Conservation (phyloP, 2,888 invertebrate species). For the Drosophila melanosoma region DNA sequence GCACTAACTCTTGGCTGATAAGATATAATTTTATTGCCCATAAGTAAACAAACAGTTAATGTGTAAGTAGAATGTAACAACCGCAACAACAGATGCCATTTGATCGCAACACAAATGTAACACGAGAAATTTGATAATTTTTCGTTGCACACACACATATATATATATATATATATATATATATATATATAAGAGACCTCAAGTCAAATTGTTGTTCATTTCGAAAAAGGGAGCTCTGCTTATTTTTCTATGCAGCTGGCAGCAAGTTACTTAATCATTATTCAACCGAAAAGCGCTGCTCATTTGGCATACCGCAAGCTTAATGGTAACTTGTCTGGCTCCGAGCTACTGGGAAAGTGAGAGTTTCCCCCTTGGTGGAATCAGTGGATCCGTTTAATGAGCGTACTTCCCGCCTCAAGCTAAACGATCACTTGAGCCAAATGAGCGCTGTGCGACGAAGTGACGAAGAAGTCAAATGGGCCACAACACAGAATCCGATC, state of each 20-base stretch:
- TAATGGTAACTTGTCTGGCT: constrained; percentile 2
- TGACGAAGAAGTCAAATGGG: constrained; percentile 54
- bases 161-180: neutral
- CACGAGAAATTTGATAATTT: constrained; percentile 13
- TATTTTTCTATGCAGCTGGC: constrained; percentile 33
- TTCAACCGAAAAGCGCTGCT: constrained; percentile 33
- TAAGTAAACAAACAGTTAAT: neutral
- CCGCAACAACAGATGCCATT: neutral
- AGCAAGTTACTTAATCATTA: constrained; percentile 48
- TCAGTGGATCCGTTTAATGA: constrained; percentile 27
- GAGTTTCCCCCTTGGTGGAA: constrained; percentile 53
- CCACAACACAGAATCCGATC: constrained; percentile 42
- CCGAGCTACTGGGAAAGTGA: constrained; percentile 65
- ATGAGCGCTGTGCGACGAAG: constrained; percentile 21
- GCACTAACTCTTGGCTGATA: constrained; percentile 2
- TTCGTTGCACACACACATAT: neutral
- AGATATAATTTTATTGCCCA: neutral
- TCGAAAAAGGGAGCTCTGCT: constrained; percentile 12
- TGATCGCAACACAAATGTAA: constrained; percentile 3
- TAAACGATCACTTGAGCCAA: constrained; percentile 54
- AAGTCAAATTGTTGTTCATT: constrained; percentile 26
- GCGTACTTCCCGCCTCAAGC: constrained; percentile 22
- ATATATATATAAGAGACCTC: neutral
- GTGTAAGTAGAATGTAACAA: neutral
- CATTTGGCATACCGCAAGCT: constrained; percentile 49